Evolutionary conservation across 2,113 vertebrate genomes (phyloP).

Genomic region (Chionodraco myersi): DNA sequence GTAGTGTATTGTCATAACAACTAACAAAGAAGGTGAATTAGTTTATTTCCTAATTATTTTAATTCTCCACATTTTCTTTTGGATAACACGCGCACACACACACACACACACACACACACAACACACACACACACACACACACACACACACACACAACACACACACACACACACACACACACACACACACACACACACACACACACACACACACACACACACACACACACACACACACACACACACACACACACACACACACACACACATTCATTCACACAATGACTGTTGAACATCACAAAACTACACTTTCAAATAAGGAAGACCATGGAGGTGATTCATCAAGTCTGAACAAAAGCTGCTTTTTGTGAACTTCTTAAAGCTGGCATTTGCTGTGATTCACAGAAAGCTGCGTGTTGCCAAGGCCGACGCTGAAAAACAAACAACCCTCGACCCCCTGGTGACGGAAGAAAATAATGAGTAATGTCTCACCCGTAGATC

Average conservation of each 20-base stretch:
- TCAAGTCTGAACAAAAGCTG: constrained; percentile 5
- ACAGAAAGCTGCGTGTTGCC: constrained; percentile 7
- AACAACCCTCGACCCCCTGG: background rate
- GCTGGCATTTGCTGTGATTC: constrained; percentile 26
- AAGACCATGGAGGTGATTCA: constrained; percentile 13
- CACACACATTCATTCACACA: constrained; percentile 9
- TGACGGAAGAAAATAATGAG: constrained; percentile 12
- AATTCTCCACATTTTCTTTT: too few relatives aligned
- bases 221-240: background rate
- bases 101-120: background rate
- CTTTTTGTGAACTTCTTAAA: constrained; percentile 1
- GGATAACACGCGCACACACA: too few relatives aligned
- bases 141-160: constrained; percentile 20
- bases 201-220: background rate
- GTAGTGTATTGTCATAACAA: background rate
- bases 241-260: constrained; percentile 16
- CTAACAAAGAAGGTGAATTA: background rate
- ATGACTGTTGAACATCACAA: background rate
- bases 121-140: background rate
- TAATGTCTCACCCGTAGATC: constrained; percentile 16
- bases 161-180: background rate
- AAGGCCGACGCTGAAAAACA: background rate
- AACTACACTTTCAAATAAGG: background rate
- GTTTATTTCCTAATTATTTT: too few relatives aligned
- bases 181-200: background rate